Conservation (phyloP, 2,888 invertebrate genomes). For the Rhorus exstirpatorius region DNA sequence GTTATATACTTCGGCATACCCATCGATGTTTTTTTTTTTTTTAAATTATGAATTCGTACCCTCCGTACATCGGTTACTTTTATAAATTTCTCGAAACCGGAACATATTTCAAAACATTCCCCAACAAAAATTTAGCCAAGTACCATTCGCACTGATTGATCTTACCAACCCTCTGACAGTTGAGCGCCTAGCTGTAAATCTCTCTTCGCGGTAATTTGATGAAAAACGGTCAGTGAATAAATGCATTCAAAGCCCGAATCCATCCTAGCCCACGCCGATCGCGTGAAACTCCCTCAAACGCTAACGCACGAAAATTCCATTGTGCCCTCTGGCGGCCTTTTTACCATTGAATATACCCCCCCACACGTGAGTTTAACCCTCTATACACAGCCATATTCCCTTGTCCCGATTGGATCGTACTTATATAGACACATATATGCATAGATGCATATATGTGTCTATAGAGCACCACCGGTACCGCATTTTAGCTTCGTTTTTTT, state of each 20-base stretch:
- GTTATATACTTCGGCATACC: no score
- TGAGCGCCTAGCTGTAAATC: no score
- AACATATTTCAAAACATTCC: no score
- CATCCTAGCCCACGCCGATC: conserved; percentile 16
- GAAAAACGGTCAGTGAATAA: neutral
- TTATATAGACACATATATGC: neutral
- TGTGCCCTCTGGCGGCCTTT: conserved; percentile 29
- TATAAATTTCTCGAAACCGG: no score
- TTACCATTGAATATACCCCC: conserved; percentile 62
- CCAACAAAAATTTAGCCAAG: no score
- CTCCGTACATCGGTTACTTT: no score
- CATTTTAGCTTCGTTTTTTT: conserved; percentile 46
- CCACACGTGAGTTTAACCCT: conserved; percentile 42
- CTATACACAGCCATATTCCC: conserved; percentile 6
- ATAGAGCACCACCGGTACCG: conserved; percentile 40
- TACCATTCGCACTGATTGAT: no score
- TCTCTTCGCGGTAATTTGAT: neutral
- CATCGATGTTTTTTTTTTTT: no score
- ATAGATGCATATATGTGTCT: neutral
- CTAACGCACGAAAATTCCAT: conserved; percentile 31
- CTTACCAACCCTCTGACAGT: no score
- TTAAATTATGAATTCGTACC: no score
- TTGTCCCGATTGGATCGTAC: conserved; percentile 35
- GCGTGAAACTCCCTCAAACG: conserved; percentile 31
- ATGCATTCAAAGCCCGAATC: conserved; percentile 17